Evolutionary conservation across 2,797 vertebrate genomes (phyloP).

Genomic region (Sylvilagus floridanus): DNA sequence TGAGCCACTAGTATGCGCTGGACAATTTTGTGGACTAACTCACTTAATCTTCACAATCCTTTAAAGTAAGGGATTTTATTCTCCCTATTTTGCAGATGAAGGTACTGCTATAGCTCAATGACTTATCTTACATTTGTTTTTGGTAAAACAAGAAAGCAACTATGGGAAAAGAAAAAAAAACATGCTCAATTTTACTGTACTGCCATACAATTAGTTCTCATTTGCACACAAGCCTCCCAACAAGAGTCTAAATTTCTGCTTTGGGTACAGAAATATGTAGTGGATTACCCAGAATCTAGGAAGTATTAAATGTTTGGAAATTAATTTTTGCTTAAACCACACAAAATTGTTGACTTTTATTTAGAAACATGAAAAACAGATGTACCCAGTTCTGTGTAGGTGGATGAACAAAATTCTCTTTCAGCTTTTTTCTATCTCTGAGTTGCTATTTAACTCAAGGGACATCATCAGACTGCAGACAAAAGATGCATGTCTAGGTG

Average conservation of each 20-base stretch:
- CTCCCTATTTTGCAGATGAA: neutral
- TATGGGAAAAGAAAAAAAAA: neutral
- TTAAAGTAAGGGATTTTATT: neutral
- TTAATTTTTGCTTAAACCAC: conserved; percentile 19
- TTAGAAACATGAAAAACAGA: conserved; percentile 54
- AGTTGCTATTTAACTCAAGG: conserved; percentile 31
- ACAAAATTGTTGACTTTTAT: conserved; percentile 53
- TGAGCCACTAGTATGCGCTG: neutral
- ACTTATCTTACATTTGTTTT: neutral
- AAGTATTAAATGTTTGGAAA: neutral
- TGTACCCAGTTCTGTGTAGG: conserved; percentile 10
- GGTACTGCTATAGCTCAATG: neutral
- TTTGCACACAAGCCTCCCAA: neutral
- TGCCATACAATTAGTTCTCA: neutral
- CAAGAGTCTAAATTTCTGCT: neutral
- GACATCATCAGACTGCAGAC: neutral
- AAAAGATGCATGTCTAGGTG: neutral
- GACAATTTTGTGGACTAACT: neutral
- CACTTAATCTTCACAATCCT: neutral
- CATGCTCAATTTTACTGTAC: neutral
- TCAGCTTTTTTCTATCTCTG: neutral
- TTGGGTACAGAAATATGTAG: neutral
- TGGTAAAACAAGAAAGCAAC: neutral
- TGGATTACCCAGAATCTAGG: neutral
- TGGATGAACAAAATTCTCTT: conserved; percentile 15